These are phyloP conservation scores for Cyprinodon diabolis DNA, from an alignment of 2,797 vertebrate genomes.

Conservation along the genomic window DNA sequence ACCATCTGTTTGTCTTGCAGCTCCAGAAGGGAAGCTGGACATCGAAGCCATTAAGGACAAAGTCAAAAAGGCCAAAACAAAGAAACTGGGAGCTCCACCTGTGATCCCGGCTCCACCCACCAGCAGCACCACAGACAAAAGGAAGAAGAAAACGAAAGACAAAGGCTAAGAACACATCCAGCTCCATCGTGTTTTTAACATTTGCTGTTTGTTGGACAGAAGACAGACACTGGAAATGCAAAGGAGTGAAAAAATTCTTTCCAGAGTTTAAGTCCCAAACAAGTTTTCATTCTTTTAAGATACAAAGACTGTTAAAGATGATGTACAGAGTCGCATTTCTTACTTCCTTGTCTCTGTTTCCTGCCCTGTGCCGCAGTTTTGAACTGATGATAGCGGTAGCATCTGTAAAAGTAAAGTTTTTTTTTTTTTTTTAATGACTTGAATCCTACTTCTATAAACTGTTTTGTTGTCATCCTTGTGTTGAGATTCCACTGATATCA, in stretches of 20 bases:
- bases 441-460: not conserved
- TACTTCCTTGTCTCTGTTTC: not conserved
- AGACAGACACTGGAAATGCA: slow-evolving; percentile 8
- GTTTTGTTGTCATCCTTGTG: not conserved
- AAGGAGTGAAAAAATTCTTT: not conserved
- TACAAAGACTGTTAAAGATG: not conserved
- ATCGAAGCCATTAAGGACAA: slow-evolving; percentile 93
- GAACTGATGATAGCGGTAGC: slow-evolving; percentile 12
- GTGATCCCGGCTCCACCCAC: slow-evolving; percentile 77
- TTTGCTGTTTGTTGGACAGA: not conserved
- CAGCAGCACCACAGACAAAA: slow-evolving; percentile 75
- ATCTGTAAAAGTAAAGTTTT: not conserved
- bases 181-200: not conserved
- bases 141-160: slow-evolving; percentile 82
- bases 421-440: not conserved
- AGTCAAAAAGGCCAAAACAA: slow-evolving; percentile 91
- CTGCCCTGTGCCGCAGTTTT: not conserved
- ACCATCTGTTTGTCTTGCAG: slow-evolving; percentile 66
- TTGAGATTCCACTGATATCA: not conserved
- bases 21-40: slow-evolving; percentile 88
- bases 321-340: not conserved
- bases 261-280: not conserved
- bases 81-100: slow-evolving; percentile 92
- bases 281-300: slow-evolving; percentile 1
- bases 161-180: slow-evolving; percentile 32